Percentiles rank a stretch among this genome's conserved stretches.
These are phyloP conservation scores for Notarius quadriscutis DNA, from an alignment of 2,113 vertebrate species.

Conservation along the genomic window DNA sequence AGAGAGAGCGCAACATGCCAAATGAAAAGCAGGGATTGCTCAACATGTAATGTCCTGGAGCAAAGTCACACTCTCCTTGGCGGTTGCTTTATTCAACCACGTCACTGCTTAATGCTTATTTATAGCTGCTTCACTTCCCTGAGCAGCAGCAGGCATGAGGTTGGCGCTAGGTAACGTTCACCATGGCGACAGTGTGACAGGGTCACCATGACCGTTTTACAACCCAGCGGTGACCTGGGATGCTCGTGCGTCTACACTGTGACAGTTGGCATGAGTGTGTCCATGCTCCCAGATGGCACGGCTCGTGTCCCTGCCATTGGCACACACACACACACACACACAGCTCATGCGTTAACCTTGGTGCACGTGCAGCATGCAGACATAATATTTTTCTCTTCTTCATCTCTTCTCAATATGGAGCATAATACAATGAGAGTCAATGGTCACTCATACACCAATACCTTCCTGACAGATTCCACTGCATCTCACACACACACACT, in stretches of 20 bases:
- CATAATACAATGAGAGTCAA: conserved; percentile 2
- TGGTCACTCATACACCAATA: not conserved
- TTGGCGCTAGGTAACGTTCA: not conserved
- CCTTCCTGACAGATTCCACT: not conserved
- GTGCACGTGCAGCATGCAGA: conserved; percentile 17
- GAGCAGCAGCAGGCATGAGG: not conserved
- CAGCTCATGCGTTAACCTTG: conserved; percentile 28
- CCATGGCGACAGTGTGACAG: conserved; percentile 36
- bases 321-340: conserved; percentile 18
- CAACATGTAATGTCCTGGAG: conserved; percentile 25
- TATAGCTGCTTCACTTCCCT: conserved; percentile 38
- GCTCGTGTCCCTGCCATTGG: not conserved
- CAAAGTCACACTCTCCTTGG: conserved; percentile 51
- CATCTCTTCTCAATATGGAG: not conserved
- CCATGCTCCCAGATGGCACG: conserved; percentile 31
- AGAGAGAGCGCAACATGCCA: not conserved
- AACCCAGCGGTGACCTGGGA: conserved; percentile 16
- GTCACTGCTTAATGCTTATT: conserved; percentile 44
- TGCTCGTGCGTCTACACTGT: not conserved
- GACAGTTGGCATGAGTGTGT: conserved; percentile 26
- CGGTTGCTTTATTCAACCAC: conserved; percentile 43
- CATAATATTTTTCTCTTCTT: not conserved
- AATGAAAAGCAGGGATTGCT: conserved; percentile 17
- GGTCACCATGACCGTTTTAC: conserved; percentile 25
- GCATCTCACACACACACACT: not conserved